These are phyloP conservation scores for Esox masquinongy DNA, from an alignment of 2,797 vertebrate genomes.

Conservation along the genomic window DNA sequence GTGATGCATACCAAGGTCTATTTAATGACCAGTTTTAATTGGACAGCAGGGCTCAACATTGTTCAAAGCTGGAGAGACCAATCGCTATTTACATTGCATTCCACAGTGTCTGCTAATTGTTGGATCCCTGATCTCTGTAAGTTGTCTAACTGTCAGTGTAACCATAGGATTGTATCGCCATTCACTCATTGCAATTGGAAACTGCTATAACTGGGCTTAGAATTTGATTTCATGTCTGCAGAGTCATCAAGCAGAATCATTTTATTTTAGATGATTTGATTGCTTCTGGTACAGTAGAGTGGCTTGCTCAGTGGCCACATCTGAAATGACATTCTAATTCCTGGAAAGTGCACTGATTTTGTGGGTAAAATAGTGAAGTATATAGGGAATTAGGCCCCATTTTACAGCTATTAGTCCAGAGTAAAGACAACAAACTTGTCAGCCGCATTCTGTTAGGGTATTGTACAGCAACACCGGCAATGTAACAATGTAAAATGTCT, in stretches of 20 bases:
- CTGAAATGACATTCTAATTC: no score
- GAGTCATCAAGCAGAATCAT: not conserved
- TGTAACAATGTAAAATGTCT: not conserved
- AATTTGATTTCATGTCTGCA: not conserved
- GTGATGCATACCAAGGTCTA: slow-evolving; percentile 28
- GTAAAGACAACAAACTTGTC: no score
- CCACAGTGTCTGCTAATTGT: slow-evolving; percentile 3
- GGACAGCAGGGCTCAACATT: slow-evolving; percentile 18
- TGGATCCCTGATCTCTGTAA: not conserved
- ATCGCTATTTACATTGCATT: slow-evolving; percentile 33
- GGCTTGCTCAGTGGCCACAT: not conserved
- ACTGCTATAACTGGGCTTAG: not conserved
- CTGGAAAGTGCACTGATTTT: no score
- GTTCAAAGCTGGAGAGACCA: slow-evolving; percentile 26
- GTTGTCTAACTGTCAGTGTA: not conserved
- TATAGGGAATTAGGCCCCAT: not conserved
- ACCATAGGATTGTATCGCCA: not conserved
- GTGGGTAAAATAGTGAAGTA: not conserved
- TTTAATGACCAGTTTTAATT: slow-evolving; percentile 55
- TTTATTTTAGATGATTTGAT: not conserved
- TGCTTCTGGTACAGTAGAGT: not conserved
- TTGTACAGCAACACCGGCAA: no score
- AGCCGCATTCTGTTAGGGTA: not conserved
- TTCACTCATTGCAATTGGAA: not conserved
- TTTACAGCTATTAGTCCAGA: not conserved